Evolutionary conservation across 2,888 invertebrate species (phyloP).

Genomic region (Nebria brevicollis): DNA sequence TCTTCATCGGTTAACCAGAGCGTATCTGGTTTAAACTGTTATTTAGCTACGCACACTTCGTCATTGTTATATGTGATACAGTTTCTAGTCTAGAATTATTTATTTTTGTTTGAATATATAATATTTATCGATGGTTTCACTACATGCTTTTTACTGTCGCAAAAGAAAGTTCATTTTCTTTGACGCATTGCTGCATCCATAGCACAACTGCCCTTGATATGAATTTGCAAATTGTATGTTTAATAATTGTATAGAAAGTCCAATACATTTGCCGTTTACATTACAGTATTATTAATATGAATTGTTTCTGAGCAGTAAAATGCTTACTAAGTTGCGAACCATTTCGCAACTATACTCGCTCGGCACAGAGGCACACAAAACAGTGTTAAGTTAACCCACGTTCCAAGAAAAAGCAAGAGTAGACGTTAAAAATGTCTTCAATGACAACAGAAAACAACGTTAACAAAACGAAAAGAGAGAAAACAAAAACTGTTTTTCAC

Average conservation of each 20-base stretch:
- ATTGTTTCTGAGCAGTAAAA: too few species aligned
- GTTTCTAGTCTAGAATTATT: background rate
- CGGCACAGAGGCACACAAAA: background rate
- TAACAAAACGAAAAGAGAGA: background rate
- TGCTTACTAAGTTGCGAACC: background rate
- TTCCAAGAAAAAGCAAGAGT: background rate
- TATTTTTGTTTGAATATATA: background rate
- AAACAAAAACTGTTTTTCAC: background rate
- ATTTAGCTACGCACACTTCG: background rate
- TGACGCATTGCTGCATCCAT: background rate
- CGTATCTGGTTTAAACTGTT: background rate
- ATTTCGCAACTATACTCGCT: background rate
- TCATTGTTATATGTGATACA: background rate
- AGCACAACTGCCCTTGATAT: too few species aligned
- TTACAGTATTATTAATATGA: too few species aligned
- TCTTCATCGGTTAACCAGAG: background rate
- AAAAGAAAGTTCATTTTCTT: background rate
- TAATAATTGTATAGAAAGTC: too few species aligned
- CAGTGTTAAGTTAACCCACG: background rate
- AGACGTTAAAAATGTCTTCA: slow-evolving; percentile 1
- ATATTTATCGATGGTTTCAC: slow-evolving; percentile 1
- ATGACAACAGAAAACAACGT: slow-evolving; percentile 1
- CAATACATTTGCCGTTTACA: too few species aligned
- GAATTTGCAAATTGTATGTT: too few species aligned
- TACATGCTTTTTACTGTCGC: background rate